Conservation (phyloP, 2,113 vertebrate genomes). For the Psittacula cyanocephala region DNA sequence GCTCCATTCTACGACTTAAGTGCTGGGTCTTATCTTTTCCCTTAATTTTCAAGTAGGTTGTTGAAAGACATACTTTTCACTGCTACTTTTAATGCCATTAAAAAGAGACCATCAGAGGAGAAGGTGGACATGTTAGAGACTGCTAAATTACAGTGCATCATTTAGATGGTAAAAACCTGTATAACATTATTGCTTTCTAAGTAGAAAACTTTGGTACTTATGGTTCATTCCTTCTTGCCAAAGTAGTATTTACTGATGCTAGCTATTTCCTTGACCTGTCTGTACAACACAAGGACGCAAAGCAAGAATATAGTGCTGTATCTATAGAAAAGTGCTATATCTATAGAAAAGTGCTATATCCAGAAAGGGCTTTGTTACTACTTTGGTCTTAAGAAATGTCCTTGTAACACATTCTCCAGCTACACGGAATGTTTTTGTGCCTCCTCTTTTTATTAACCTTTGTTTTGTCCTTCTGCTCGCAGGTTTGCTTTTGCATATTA, state of each 20-base stretch:
- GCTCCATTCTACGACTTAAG: background rate
- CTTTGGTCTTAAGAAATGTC: background rate
- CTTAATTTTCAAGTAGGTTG: background rate
- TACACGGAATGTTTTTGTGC: background rate
- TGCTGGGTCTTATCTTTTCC: background rate
- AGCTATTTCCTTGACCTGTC: background rate
- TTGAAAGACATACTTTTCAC: conserved; percentile 4
- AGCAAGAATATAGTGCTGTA: background rate
- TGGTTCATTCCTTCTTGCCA: background rate
- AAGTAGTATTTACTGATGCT: background rate
- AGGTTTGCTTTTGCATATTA: background rate
- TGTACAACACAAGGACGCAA: background rate
- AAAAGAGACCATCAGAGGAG: background rate
- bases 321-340: background rate
- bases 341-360: background rate
- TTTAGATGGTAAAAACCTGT: background rate
- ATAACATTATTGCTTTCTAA: background rate
- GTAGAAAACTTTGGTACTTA: background rate
- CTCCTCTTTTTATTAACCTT: conserved; percentile 23
- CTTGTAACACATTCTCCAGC: background rate
- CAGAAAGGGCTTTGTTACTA: background rate
- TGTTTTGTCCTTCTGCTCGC: conserved; percentile 27
- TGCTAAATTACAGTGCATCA: background rate
- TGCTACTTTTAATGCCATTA: background rate
- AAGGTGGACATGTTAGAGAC: background rate